Percentiles rank a stretch among this genome's conserved stretches.
Evolutionary conservation across 2,797 vertebrate species (phyloP).

Genomic region (Bovichtus diacanthus): DNA sequence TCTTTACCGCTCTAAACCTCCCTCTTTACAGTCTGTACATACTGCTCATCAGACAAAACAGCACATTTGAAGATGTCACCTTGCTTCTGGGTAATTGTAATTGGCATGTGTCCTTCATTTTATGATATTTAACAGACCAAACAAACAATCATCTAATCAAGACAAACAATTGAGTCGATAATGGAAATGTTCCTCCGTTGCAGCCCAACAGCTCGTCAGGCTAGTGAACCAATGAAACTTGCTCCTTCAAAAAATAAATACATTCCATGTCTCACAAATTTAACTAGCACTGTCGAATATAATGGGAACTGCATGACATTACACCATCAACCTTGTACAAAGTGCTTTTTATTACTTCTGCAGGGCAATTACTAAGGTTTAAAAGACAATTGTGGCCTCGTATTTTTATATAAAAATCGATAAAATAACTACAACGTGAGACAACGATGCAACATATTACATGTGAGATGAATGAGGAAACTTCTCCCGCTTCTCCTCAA

Average conservation of each 20-base stretch:
- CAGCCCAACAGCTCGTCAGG: neutral
- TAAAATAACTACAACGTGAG: neutral
- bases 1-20: conserved; percentile 40
- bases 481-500: neutral
- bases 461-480: neutral
- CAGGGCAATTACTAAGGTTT: neutral
- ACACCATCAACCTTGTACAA: neutral
- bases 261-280: neutral
- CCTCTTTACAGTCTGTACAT: conserved; percentile 23
- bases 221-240: neutral
- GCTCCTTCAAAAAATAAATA: neutral
- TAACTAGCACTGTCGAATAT: neutral
- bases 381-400: neutral
- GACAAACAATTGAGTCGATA: neutral
- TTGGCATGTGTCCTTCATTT: neutral
- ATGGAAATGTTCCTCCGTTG: neutral
- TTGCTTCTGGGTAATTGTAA: neutral
- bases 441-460: neutral
- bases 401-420: neutral
- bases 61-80: neutral
- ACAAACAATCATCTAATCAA: neutral
- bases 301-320: neutral
- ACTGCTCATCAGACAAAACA: neutral
- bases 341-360: neutral
- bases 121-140: neutral